A percentile compares a stretch with the other conserved stretches of the same genome.
phyloP scores from a whole-genome alignment of 2,888 invertebrate species.

The Myopa tessellatipennis region DNA sequence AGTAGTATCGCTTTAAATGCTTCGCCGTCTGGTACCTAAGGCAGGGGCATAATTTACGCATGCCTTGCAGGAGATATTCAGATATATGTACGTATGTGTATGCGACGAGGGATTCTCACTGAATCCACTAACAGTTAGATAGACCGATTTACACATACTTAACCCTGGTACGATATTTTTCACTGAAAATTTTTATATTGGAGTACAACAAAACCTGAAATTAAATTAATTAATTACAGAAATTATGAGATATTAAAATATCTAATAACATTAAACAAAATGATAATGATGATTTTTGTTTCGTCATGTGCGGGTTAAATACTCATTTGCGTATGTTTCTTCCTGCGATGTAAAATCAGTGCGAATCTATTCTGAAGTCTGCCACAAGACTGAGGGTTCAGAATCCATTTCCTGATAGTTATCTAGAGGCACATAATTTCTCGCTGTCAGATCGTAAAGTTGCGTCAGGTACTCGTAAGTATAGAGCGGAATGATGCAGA shows the following conservation, averaged over 20 bases:
- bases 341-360: not conserved
- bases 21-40: not conserved
- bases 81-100: not conserved
- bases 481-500: too few species aligned
- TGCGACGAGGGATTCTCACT: constrained; percentile 13
- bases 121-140: not conserved
- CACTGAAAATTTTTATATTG: too few species aligned
- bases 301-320: not conserved
- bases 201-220: too few species aligned
- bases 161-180: too few species aligned
- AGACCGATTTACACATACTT: too few species aligned
- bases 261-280: too few species aligned
- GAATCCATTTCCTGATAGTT: constrained; percentile 30
- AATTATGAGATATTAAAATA: too few species aligned
- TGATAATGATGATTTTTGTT: not conserved
- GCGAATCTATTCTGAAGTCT: constrained; percentile 2
- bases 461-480: not conserved
- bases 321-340: not conserved
- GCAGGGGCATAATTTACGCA: constrained; percentile 28
- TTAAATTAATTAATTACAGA: too few species aligned
- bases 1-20: not conserved
- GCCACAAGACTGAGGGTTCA: not conserved
- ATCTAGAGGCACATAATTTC: constrained; percentile 28
- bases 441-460: constrained; percentile 27
- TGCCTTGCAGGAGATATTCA: not conserved